Base-by-base conservation (phyloP, 2,888 invertebrate genomes). In the Caenorhabditis afra region DNA sequence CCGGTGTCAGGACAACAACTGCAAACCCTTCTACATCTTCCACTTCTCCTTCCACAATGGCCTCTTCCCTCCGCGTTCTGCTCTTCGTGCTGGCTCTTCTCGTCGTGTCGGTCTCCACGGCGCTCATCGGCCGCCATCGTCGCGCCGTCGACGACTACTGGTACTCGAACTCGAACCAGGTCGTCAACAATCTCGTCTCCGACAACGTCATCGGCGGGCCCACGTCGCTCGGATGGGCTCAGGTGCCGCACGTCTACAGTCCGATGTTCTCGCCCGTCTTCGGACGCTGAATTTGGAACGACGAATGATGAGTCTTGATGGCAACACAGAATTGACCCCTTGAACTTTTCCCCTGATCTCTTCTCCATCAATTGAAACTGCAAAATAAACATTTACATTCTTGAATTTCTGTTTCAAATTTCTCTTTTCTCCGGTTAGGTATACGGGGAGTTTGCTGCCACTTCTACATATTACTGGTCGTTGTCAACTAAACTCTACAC, bases 221-320 rank as follows among this genome's bases (percentile, higher is more conserved):
- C 37, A 70, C 77, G 22, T 66, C 66, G 23, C 65, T 77, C 16
- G 77, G 70, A 58, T 77, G 77, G 77, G 77, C 77, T 5, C 77
- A 77, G 52, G 77, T 77, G 14, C 77, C 77, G 52, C 77, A 77
- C 39, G 53, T 64, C 61, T 22, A 22, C 23, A 77, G 77, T 53
- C 77, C 77, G 50, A 77, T 77, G 77, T 77, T 70, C 64, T 64
- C 64, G 45, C 77, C 77, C 3, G 77, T 77, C 0, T 77, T 70
- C n/a, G 77, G 77, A 52, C 45, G 65, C 49, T 52, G 52, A 29
- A 29, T n/a, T n/a, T n/a, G n/a, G n/a, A n/a, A n/a, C n/a, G n/a
- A n/a, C n/a, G n/a, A 29, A 3, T 29, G 4, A 7, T 7, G 29
- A 29, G 29, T 5, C 29, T 29, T 5, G 29, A 29, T 5, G 29